phyloP scores from a whole-genome alignment of 2,797 vertebrate species.

The Sebastes hubbsi region DNA sequence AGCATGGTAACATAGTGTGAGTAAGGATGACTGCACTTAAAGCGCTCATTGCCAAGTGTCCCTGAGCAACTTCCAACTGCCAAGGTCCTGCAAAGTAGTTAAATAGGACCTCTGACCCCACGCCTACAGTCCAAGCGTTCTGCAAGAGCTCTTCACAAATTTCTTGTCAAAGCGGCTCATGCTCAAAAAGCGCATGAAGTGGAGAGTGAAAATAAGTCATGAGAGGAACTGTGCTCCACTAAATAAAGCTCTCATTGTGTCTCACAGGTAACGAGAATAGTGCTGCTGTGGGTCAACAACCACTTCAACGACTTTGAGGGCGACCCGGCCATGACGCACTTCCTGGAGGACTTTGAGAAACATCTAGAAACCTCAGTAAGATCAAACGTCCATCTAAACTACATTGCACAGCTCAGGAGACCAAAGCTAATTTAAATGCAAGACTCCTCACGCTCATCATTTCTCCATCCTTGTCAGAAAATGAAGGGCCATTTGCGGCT shows the following conservation, averaged over 20 bases:
- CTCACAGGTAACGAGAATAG: constrained; percentile 92
- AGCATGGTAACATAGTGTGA: neutral
- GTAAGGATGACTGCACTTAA: neutral
- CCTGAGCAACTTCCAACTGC: neutral
- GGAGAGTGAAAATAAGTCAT: neutral
- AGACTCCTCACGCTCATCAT: neutral
- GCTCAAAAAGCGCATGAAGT: neutral
- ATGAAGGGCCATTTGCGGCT: constrained; percentile 97
- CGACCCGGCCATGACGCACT: constrained; percentile 93
- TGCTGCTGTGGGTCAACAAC: constrained; percentile 98
- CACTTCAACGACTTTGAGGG: constrained; percentile 99
- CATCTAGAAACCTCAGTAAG: constrained; percentile 90
- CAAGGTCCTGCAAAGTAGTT: neutral
- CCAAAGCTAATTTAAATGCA: neutral
- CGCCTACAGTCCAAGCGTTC: neutral
- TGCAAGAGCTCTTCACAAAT: neutral
- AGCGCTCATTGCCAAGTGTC: neutral
- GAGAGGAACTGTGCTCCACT: neutral
- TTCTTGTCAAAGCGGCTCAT: neutral
- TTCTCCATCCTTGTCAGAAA: constrained; percentile 83
- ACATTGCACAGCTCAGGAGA: neutral
- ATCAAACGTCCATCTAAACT: neutral
- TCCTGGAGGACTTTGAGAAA: constrained; percentile 96
- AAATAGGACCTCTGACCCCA: constrained; percentile 1
- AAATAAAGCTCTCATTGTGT: constrained; percentile 22